Evolutionary conservation across 2,113 vertebrate species (phyloP), one percentile per base, ranked within the genome.

Genomic region (Tragelaphus strepsiceros): DNA sequence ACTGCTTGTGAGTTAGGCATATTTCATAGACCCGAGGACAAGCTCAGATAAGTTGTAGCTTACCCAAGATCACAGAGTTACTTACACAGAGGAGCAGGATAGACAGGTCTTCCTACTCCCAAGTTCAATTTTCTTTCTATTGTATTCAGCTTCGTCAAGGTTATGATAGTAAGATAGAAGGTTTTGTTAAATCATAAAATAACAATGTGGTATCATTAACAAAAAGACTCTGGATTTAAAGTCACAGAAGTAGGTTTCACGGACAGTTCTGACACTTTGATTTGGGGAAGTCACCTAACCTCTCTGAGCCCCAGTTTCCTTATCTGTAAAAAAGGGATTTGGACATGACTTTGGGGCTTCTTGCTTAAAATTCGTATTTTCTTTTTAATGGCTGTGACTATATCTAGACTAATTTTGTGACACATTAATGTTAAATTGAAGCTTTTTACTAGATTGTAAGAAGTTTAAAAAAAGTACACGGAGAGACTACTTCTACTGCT

Each of bases 141-240:
- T 90, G 2, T 54, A 97, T 88, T 92, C 53, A 77, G 74, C 61
- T 95, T 54, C 53, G 92, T 97, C 49, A 96, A 94, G 59, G 54
- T 88, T 51, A 94, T 85, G 54, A 39, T 22, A 71, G 30, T 85
- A 90, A 94, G 78, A 90, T 64, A 67, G n/a, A 14, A 74, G 35
- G 67, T 96, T 87, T 95, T 94, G 51, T 88, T 94, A 74, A 98
- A 94, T 97, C 26, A 61, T 77, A 86, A 95, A 89, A 83, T 88
- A 54, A 56, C 26, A 82, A 94, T 80, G 51, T 26, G 5, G 6
- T 83, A 89, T 90, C 78, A 78, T 95, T 56, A 26, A 54, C 58
- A 74, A 53, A 82, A 58, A 32, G 5, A 21, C 4, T 88, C 28
- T 95, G 46, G 26, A 81, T 82, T 97, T 91, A 95, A 91, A 92